phyloP scores from a whole-genome alignment of 2,888 invertebrate genomes.

The Trissolcus japonicus region DNA sequence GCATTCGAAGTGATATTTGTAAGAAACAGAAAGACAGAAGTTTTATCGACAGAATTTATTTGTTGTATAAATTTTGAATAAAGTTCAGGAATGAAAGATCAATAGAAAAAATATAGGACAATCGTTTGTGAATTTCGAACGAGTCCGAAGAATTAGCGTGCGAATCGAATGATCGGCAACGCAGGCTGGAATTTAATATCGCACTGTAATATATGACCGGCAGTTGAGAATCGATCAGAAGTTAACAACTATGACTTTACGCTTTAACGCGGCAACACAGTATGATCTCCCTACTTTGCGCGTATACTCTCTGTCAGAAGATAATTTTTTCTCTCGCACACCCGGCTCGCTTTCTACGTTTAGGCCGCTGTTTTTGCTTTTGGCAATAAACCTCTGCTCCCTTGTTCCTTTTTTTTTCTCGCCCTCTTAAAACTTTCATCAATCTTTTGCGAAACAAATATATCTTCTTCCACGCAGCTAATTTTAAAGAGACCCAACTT shows the following conservation, averaged over 20 bases:
- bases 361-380: conserved; percentile 44
- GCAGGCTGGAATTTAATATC: conserved; percentile 69
- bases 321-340: conserved; percentile 49
- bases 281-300: conserved; percentile 38
- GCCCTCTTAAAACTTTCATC: conserved; percentile 43
- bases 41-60: no score
- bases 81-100: no score
- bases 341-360: conserved; percentile 44
- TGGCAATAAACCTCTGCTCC: conserved; percentile 51
- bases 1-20: no score
- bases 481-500: neutral
- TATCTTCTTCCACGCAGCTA: conserved; percentile 29
- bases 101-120: no score
- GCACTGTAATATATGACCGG: conserved; percentile 67
- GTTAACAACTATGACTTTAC: conserved; percentile 70
- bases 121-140: no score
- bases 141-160: conserved; percentile 4
- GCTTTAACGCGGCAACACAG: conserved; percentile 66
- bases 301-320: conserved; percentile 26
- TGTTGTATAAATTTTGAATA: no score
- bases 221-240: conserved; percentile 68
- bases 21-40: no score
- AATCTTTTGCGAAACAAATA: conserved; percentile 49
- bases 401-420: conserved; percentile 25
- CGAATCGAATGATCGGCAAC: conserved; percentile 63